Percentiles rank a stretch among this genome's conserved stretches.
Conservation (phyloP, 2,113 vertebrate species). For the Bos javanicus region DNA sequence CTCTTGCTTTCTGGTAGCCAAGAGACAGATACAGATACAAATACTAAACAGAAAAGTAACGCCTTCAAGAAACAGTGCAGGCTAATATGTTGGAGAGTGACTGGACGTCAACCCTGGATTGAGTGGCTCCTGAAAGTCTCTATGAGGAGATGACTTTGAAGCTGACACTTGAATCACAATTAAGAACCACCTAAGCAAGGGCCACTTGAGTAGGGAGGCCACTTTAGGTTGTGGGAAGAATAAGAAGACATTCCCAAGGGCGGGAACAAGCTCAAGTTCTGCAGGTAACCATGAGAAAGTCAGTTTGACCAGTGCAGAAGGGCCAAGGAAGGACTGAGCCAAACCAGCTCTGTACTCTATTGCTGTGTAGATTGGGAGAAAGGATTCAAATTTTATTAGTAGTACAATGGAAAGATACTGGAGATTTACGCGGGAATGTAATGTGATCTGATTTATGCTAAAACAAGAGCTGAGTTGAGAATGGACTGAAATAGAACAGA, state of each 20-base stretch:
- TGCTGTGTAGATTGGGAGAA: not conserved
- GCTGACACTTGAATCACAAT: not conserved
- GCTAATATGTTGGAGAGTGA: not conserved
- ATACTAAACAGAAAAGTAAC: not conserved
- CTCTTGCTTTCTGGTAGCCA: not conserved
- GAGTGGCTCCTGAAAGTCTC: not conserved
- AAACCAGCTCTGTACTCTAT: not conserved
- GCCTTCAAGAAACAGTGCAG: not conserved
- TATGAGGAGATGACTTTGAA: not conserved
- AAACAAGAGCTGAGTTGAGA: not conserved
- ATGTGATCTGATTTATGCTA: not conserved
- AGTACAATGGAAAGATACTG: not conserved
- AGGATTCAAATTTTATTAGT: not conserved
- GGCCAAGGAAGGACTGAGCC: not conserved
- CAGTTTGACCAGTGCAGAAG: not conserved
- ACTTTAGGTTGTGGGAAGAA: not conserved
- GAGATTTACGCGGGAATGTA: not conserved
- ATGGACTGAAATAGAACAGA: not conserved
- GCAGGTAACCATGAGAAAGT: not conserved
- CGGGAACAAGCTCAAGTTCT: not conserved
- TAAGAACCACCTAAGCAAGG: not conserved
- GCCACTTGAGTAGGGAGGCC: too few relatives aligned
- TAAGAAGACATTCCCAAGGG: not conserved
- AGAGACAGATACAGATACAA: not conserved
- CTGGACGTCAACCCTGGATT: not conserved